phyloP scores from a whole-genome alignment of 1,140 invertebrate species.

The Calliphora vicina region DNA sequence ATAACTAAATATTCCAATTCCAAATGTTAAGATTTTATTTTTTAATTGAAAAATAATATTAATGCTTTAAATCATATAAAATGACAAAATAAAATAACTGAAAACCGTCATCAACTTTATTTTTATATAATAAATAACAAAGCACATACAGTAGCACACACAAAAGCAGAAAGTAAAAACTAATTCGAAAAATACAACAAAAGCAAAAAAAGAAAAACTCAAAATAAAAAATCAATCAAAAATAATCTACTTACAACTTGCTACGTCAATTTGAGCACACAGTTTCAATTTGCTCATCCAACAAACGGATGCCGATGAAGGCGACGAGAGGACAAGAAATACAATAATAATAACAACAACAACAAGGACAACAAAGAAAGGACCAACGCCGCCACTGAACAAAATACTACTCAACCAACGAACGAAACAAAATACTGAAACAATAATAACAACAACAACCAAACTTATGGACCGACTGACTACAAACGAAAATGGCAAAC shows the following conservation, averaged over 20 bases:
- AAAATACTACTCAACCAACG: not conserved
- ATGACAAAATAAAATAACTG: too few species aligned
- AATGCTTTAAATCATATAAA: too few species aligned
- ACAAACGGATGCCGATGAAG: not conserved
- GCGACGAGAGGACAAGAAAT: not conserved
- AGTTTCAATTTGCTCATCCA: constrained; percentile 21
- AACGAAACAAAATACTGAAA: not conserved
- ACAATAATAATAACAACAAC: too few species aligned
- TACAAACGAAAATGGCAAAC: constrained; percentile 25
- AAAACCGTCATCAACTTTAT: not conserved
- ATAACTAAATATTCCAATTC: too few species aligned
- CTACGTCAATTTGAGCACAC: constrained; percentile 25
- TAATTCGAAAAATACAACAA: not conserved
- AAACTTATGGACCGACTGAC: not conserved
- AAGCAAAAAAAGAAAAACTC: not conserved
- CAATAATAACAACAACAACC: not conserved
- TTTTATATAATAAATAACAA: not conserved
- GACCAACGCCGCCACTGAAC: not conserved
- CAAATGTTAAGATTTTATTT: too few species aligned
- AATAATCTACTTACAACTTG: constrained; percentile 46
- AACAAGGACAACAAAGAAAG: not conserved
- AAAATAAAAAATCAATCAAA: constrained; percentile 47
- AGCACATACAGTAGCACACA: not conserved
- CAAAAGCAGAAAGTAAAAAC: not conserved
- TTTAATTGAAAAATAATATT: too few species aligned